Conservation (phyloP, 2,113 vertebrate genomes). For the Choloepus hoffmanni region DNA sequence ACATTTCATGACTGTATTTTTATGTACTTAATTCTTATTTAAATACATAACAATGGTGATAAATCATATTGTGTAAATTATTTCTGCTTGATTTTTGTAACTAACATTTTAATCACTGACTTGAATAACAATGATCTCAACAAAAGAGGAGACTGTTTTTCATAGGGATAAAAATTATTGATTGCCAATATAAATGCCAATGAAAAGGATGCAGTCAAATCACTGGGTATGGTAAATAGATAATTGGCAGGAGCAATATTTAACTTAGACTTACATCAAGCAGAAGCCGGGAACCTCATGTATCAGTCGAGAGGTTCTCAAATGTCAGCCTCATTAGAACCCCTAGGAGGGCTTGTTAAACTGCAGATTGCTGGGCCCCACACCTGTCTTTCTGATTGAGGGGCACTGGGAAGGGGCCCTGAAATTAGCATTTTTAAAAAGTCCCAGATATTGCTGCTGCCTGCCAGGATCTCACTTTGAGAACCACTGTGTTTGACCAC, state of each 20-base stretch:
- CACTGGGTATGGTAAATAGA: neutral
- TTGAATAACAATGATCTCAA: neutral
- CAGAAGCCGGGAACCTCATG: neutral
- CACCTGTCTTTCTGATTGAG: neutral
- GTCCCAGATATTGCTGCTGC: neutral
- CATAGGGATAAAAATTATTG: neutral
- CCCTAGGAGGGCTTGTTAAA: accelerated
- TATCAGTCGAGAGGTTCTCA: neutral
- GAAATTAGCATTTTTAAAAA: neutral
- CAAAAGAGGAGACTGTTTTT: neutral
- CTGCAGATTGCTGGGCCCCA: neutral
- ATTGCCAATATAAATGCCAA: neutral
- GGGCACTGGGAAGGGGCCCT: neutral
- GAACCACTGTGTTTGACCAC: accelerated
- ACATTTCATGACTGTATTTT: neutral
- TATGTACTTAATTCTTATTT: neutral
- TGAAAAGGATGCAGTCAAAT: neutral
- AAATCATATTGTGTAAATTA: neutral
- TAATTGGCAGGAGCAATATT: neutral
- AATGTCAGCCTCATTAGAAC: neutral
- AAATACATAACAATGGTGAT: neutral
- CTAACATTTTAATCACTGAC: neutral
- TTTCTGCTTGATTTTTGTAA: neutral
- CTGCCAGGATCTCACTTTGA: neutral
- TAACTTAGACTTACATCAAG: neutral